These are phyloP conservation scores for Phalanger gymnotis DNA, from an alignment of 2,797 vertebrate species.

Conservation along the genomic window DNA sequence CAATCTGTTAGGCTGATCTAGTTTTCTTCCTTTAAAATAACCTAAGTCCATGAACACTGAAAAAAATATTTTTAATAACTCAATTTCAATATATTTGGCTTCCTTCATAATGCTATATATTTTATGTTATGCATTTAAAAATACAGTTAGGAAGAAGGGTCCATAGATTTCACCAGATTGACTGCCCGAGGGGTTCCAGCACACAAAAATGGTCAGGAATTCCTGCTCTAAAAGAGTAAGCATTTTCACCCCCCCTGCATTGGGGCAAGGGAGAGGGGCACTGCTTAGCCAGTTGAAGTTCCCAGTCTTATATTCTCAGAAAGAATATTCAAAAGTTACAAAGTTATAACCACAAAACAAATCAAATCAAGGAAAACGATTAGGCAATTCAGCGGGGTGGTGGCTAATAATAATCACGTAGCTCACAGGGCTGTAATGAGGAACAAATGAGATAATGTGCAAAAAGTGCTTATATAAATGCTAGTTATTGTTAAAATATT, in stretches of 20 bases:
- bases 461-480: not conserved
- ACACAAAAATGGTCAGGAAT: not conserved
- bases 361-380: not conserved
- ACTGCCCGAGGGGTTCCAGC: not conserved
- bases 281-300: constrained; percentile 16
- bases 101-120: not conserved
- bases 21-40: constrained; percentile 9
- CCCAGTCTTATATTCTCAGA: constrained; percentile 33
- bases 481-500: not conserved
- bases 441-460: not conserved
- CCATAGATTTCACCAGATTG: not conserved
- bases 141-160: not conserved
- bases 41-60: not conserved
- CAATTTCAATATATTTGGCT: not conserved
- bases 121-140: not conserved
- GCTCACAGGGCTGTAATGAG: not conserved
- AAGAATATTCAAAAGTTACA: constrained; percentile 39
- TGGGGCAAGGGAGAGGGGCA: not conserved
- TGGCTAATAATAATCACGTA: not conserved
- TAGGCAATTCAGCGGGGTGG: not conserved
- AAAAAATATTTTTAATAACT: not conserved
- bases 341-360: not conserved
- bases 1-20: not conserved
- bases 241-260: not conserved
- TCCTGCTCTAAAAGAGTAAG: not conserved